A percentile compares a stretch with the other conserved stretches of the same genome.
phyloP scores from a whole-genome alignment of 2,113 vertebrate species.

The Erinaceus europaeus region DNA sequence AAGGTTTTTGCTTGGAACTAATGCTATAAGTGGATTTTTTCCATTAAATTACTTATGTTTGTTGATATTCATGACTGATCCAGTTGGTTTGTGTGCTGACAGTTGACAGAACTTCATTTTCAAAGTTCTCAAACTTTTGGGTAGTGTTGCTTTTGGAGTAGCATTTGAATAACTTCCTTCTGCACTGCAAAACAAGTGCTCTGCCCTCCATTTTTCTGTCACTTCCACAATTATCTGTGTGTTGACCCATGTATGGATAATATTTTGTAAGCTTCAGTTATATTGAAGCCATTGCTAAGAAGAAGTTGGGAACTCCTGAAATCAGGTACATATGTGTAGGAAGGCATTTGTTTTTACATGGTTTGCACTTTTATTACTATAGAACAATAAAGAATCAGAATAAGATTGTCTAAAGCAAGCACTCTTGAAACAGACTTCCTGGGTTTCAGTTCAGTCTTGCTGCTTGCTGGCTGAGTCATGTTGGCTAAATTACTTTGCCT shows the following conservation, averaged over 20 bases:
- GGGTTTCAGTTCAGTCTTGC: background rate
- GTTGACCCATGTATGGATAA: background rate
- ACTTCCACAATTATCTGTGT: background rate
- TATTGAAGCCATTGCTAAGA: background rate
- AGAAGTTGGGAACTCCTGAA: background rate
- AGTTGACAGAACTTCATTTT: background rate
- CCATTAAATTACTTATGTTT: background rate
- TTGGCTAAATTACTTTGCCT: background rate
- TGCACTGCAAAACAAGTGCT: background rate
- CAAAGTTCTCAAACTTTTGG: background rate
- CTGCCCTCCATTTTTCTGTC: background rate
- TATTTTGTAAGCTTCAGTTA: background rate
- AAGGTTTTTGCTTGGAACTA: background rate
- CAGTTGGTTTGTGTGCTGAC: background rate
- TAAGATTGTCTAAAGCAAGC: background rate
- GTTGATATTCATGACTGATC: background rate
- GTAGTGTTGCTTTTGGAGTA: no score
- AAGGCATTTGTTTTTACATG: background rate
- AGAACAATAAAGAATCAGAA: background rate
- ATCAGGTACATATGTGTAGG: background rate
- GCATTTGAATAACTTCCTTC: constrained; percentile 5
- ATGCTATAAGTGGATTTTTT: background rate
- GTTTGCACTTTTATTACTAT: background rate
- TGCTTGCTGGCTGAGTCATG: background rate
- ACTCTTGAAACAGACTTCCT: background rate